Evolutionary conservation across 1,140 invertebrate species (phyloP).

Genomic region (Gerris buenoi): DNA sequence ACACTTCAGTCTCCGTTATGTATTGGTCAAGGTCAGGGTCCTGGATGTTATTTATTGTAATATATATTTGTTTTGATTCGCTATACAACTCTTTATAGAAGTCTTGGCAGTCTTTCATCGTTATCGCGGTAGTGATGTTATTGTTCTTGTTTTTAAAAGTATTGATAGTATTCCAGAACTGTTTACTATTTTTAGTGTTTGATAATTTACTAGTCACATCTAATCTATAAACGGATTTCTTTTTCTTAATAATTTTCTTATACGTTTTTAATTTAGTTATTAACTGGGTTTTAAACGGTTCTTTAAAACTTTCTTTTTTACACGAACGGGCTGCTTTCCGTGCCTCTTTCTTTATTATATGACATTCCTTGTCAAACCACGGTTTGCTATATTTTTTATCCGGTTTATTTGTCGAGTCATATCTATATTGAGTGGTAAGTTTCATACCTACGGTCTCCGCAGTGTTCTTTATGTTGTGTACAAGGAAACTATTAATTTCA

Average conservation of each 20-base stretch:
- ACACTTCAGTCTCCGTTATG: not conserved
- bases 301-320: not conserved
- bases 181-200: not conserved
- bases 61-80: not conserved
- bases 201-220: not conserved
- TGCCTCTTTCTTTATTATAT: not conserved
- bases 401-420: not conserved
- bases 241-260: not conserved
- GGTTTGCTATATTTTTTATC: not conserved
- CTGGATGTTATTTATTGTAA: not conserved
- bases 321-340: not conserved
- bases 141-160: not conserved
- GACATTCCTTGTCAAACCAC: not conserved
- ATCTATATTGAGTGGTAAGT: not conserved
- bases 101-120: not conserved
- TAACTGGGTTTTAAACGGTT: not conserved
- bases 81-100: not conserved
- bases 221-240: not conserved
- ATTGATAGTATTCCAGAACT: not conserved
- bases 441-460: not conserved
- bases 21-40: not conserved
- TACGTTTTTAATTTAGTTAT: not conserved
- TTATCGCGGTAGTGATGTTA: not conserved
- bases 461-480: not conserved
- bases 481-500: not conserved